Evolutionary conservation across 2,113 vertebrate species (phyloP).

Genomic region (Tragelaphus buxtoni): DNA sequence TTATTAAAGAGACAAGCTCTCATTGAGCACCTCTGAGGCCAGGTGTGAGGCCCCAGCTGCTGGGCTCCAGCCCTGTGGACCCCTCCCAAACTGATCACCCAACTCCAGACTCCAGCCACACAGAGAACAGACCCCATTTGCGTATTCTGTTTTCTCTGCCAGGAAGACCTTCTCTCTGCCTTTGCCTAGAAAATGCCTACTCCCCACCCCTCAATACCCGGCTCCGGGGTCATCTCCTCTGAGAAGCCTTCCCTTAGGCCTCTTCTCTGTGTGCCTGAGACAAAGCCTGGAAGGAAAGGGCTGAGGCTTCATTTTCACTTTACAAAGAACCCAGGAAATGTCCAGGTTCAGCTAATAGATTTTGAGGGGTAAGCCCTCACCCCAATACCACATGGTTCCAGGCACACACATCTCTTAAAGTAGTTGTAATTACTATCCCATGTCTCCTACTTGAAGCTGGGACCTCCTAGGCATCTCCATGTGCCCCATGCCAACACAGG

Average conservation of each 20-base stretch:
- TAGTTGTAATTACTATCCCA: fast-evolving
- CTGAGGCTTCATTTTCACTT: neutral
- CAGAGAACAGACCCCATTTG: neutral
- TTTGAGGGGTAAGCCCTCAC: neutral
- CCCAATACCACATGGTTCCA: fast-evolving
- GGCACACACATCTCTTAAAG: neutral
- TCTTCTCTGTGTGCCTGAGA: neutral
- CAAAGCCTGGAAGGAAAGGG: neutral
- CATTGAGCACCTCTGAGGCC: neutral
- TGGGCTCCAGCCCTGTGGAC: neutral
- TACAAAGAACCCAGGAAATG: neutral
- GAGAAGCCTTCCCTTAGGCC: neutral
- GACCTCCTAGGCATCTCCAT: neutral
- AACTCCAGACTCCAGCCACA: neutral
- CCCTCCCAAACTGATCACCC: neutral
- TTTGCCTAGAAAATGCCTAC: neutral
- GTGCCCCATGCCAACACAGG: neutral
- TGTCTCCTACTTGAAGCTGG: neutral
- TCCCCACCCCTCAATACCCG: neutral
- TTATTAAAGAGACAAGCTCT: neutral
- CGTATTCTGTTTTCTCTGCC: neutral
- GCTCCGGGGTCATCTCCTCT: neutral
- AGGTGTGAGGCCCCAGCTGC: neutral
- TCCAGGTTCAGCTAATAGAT: neutral
- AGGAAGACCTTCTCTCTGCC: neutral